phyloP scores from a whole-genome alignment of 2,888 invertebrate genomes.

The Latheticus oryzae region DNA sequence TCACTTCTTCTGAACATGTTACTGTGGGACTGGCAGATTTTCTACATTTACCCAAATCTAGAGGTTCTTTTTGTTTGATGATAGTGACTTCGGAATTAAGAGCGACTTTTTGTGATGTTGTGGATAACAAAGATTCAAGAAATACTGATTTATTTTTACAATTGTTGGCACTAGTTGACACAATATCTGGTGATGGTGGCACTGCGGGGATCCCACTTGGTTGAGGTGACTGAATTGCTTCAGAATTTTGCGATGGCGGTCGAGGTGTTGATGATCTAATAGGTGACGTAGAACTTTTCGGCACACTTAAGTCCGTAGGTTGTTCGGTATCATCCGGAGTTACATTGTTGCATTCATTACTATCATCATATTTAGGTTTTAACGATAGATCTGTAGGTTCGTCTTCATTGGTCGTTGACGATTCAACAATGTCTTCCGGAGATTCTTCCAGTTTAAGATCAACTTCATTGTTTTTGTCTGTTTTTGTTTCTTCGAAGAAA shows the following conservation, averaged over 20 bases:
- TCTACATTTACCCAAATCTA: conserved; percentile 76
- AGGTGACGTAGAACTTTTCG: conserved; percentile 66
- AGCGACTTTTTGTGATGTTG: conserved; percentile 70
- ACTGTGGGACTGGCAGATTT: conserved; percentile 79
- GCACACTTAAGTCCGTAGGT: conserved; percentile 72
- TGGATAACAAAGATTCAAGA: conserved; percentile 74
- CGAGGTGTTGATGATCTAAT: conserved; percentile 66
- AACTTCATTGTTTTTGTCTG: conserved; percentile 23
- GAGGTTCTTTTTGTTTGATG: conserved; percentile 72
- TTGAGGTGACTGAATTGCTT: conserved; percentile 79
- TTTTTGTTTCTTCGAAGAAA: conserved; percentile 53
- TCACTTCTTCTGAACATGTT: conserved; percentile 79
- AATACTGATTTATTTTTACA: conserved; percentile 67
- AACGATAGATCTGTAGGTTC: conserved; percentile 59
- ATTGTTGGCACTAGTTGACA: conserved; percentile 64
- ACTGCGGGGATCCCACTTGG: conserved; percentile 79
- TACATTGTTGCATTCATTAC: conserved; percentile 65
- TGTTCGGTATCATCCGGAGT: conserved; percentile 52
- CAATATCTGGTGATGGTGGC: conserved; percentile 77
- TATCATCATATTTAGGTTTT: conserved; percentile 43
- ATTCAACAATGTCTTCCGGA: conserved; percentile 30
- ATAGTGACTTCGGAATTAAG: conserved; percentile 69
- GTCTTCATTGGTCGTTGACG: conserved; percentile 48
- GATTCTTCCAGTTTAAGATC: conserved; percentile 1
- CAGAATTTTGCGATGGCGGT: conserved; percentile 77